Evolutionary conservation across 1,140 invertebrate genomes (phyloP).

Genomic region (Listronotus bonariensis): DNA sequence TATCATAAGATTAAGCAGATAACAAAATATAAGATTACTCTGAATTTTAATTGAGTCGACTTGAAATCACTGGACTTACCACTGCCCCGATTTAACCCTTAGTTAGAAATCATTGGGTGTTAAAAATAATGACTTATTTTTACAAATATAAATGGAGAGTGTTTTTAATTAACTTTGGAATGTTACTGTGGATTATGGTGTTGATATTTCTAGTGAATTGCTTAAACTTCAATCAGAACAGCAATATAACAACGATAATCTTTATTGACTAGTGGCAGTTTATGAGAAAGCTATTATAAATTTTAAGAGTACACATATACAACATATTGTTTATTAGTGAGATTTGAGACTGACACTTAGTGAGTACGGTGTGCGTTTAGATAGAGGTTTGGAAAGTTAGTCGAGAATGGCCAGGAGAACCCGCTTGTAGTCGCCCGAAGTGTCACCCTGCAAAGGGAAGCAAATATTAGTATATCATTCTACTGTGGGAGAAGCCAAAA

Average conservation of each 20-base stretch:
- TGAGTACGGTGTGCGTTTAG: slow-evolving; percentile 45
- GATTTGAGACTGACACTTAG: slow-evolving; percentile 27
- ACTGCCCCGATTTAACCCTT: too few species aligned
- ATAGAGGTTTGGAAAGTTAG: slow-evolving; percentile 55
- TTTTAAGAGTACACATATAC: slow-evolving; percentile 15
- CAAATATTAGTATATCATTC: slow-evolving; percentile 33
- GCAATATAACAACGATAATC: slow-evolving; percentile 17
- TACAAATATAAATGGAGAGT: too few species aligned
- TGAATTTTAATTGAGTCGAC: too few species aligned
- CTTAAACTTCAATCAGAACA: slow-evolving; percentile 5
- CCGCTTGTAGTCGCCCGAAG: slow-evolving; percentile 90
- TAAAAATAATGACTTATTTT: too few species aligned
- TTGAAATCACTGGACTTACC: too few species aligned
- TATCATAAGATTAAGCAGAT: too few species aligned
- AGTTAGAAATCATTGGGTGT: too few species aligned
- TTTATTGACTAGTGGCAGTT: slow-evolving; percentile 48
- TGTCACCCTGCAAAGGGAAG: slow-evolving; percentile 75
- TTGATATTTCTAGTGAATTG: slow-evolving; percentile 9
- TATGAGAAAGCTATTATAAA: slow-evolving; percentile 34
- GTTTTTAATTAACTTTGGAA: not conserved
- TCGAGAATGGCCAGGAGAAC: slow-evolving; percentile 81
- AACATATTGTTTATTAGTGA: slow-evolving; percentile 26
- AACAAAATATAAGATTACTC: too few species aligned
- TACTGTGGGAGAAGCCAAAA: not conserved
- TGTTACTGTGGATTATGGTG: not conserved